phyloP scores from a whole-genome alignment of 2,888 invertebrate species.

The Lamellibrachia satsuma region DNA sequence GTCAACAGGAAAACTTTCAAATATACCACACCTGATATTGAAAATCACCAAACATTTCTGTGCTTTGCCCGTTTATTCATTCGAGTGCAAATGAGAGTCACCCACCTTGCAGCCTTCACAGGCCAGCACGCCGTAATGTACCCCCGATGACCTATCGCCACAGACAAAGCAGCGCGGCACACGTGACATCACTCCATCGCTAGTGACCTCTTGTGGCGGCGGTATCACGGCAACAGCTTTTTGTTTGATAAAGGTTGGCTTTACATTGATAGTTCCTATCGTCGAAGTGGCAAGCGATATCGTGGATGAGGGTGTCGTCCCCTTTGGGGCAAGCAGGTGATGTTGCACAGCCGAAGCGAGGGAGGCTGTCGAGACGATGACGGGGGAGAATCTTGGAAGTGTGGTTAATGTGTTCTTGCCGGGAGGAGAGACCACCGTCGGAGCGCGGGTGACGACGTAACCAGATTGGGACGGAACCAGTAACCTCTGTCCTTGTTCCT shows the following conservation, averaged over 20 bases:
- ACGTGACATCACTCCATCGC: background rate
- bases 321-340: background rate
- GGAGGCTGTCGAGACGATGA: background rate
- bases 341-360: background rate
- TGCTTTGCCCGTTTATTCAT: too few relatives aligned
- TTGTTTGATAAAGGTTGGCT: background rate
- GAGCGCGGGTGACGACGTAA: background rate
- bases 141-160: constrained; percentile 64
- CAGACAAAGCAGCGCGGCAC: constrained; percentile 58
- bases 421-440: background rate
- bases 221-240: background rate
- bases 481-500: background rate
- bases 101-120: constrained; percentile 65
- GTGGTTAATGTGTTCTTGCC: background rate
- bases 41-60: too few relatives aligned
- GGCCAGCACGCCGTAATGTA: constrained; percentile 64
- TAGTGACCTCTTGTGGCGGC: background rate
- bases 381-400: background rate
- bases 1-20: too few relatives aligned
- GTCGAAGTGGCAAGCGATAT: background rate
- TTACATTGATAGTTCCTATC: background rate
- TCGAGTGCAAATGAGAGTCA: too few relatives aligned
- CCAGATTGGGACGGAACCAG: background rate
- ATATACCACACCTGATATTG: too few relatives aligned
- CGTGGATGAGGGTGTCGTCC: background rate